These are phyloP conservation scores for Pocillopora meandrina DNA, from an alignment of 92 coral and sea anemone species.

Conservation along the genomic window DNA sequence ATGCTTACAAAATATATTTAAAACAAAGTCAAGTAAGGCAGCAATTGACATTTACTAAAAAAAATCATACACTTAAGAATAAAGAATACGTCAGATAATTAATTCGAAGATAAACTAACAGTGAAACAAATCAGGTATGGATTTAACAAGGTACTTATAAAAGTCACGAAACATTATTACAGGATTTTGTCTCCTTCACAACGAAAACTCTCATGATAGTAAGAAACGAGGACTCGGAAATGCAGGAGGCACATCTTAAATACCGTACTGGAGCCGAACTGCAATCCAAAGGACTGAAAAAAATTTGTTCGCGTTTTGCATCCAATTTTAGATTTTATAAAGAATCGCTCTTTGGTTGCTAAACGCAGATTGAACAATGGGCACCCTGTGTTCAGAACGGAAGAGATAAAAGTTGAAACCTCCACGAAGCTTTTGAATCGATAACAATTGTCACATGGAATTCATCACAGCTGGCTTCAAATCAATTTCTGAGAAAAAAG, in stretches of 20 bases:
- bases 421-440: slow-evolving; percentile 49
- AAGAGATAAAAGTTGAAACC: slow-evolving; percentile 32
- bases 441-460: slow-evolving; percentile 41
- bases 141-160: neutral
- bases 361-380: slow-evolving; percentile 19
- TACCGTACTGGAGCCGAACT: neutral
- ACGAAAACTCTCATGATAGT: neutral
- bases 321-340: neutral
- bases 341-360: slow-evolving; percentile 7
- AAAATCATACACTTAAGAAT: neutral
- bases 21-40: neutral
- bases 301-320: neutral
- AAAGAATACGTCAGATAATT: neutral
- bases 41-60: neutral
- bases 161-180: neutral
- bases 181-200: neutral
- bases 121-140: neutral
- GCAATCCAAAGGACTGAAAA: neutral
- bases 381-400: slow-evolving; percentile 29
- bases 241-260: neutral
- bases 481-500: neutral
- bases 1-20: no score
- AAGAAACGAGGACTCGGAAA: neutral
- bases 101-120: neutral
- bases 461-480: slow-evolving; percentile 24